These are phyloP conservation scores for Drosophila glabriapex DNA, from an alignment of 2,888 invertebrate genomes.

Conservation along the genomic window DNA sequence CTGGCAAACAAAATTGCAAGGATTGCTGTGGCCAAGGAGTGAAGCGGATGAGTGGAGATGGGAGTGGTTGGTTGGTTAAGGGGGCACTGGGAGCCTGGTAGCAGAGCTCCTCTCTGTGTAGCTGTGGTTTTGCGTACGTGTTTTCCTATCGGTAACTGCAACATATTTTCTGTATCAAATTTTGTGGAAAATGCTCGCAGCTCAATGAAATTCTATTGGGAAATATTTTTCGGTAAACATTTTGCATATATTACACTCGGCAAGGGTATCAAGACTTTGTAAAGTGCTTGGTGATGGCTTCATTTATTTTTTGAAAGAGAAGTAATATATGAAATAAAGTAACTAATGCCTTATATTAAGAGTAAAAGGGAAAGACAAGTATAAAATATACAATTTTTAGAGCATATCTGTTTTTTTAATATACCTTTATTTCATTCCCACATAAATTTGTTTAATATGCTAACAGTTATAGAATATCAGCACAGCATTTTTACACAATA, in stretches of 20 bases:
- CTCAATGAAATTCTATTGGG: conserved; percentile 72
- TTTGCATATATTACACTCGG: conserved; percentile 21
- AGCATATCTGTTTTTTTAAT: not conserved
- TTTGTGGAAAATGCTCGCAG: conserved; percentile 69
- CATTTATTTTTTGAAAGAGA: not conserved
- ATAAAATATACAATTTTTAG: not conserved
- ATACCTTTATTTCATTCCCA: not conserved
- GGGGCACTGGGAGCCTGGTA: not conserved
- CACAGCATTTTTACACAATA: conserved; percentile 12
- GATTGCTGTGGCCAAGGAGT: conserved; percentile 36
- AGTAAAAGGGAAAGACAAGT: not conserved
- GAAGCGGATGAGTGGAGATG: not conserved
- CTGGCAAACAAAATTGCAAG: conserved; percentile 67
- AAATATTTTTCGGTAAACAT: conserved; percentile 56
- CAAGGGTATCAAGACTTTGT: not conserved
- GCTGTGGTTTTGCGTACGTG: conserved; percentile 64
- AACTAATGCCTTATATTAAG: not conserved
- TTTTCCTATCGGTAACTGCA: conserved; percentile 61
- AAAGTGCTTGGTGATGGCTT: not conserved
- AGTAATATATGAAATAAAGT: not conserved
- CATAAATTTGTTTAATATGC: not conserved
- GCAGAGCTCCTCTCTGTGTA: conserved; percentile 24
- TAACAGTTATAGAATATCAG: not conserved
- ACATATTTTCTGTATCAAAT: conserved; percentile 73
- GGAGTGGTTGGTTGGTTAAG: not conserved